A percentile compares a stretch with the other conserved stretches of the same genome.
Evolutionary conservation across 2,797 vertebrate genomes (phyloP).

Genomic region (Australoheros facetus): DNA sequence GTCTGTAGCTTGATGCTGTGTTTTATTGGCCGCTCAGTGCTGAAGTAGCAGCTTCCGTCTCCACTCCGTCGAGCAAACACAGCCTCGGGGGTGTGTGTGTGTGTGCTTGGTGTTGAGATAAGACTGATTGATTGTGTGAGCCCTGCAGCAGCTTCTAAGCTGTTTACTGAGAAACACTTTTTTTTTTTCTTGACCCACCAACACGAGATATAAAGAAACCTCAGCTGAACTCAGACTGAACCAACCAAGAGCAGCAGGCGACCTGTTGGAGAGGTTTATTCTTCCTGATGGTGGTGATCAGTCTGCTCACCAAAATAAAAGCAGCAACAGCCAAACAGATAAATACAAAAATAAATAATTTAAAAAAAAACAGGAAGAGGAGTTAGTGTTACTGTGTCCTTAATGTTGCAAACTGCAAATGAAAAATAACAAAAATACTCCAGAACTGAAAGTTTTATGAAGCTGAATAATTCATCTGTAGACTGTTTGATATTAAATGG

Average conservation of each 20-base stretch:
- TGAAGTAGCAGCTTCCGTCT: not conserved
- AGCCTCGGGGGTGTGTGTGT: not conserved
- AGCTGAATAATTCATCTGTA: not conserved
- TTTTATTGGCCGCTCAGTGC: not conserved
- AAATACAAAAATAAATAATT: not conserved
- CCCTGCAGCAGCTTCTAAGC: not conserved
- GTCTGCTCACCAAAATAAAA: not conserved
- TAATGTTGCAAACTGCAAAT: too few relatives aligned
- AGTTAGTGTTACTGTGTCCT: too few relatives aligned
- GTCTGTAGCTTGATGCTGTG: not conserved
- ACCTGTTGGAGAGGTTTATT: not conserved
- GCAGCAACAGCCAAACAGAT: fast-evolving
- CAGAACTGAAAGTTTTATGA: not conserved
- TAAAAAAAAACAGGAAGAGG: not conserved
- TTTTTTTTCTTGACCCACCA: not conserved
- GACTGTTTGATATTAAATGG: not conserved
- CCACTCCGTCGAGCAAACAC: not conserved
- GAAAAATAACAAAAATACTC: too few relatives aligned
- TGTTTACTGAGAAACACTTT: not conserved
- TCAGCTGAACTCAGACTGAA: not conserved
- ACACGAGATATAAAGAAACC: not conserved
- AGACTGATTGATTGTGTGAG: slow-evolving; percentile 9
- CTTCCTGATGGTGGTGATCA: fast-evolving
- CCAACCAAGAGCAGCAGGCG: not conserved
- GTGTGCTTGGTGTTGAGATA: slow-evolving; percentile 1